These are phyloP conservation scores for Chymomyza caudatula DNA, from an alignment of 2,888 invertebrate species.

Conservation along the genomic window DNA sequence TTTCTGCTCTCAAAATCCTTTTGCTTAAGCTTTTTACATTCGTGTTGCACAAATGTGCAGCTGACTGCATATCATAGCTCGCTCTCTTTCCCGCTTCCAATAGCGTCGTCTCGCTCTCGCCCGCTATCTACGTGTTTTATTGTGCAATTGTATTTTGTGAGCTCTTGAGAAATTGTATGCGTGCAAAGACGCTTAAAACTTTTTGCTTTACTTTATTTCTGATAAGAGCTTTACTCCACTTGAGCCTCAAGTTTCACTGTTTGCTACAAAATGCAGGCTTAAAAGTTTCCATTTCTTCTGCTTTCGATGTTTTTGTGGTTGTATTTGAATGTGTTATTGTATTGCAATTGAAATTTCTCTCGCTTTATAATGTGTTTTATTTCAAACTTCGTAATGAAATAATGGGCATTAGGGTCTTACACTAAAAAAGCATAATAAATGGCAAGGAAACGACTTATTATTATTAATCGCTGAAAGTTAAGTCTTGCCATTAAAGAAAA, in stretches of 20 bases:
- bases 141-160: conserved; percentile 67
- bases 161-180: conserved; percentile 69
- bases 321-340: conserved; percentile 14
- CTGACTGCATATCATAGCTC: conserved; percentile 15
- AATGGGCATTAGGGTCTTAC: no score
- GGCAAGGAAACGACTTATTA: no score
- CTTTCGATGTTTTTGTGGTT: conserved; percentile 25
- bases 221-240: conserved; percentile 63
- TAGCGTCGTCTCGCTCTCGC: conserved; percentile 14
- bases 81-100: conserved; percentile 2
- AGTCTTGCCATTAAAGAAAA: no score
- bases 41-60: conserved; percentile 20
- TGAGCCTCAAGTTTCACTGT: conserved; percentile 43
- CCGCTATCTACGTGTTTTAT: conserved; percentile 35
- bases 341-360: conserved; percentile 25
- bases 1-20: conserved; percentile 48
- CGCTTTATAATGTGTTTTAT: conserved; percentile 3
- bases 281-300: conserved; percentile 46
- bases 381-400: background rate
- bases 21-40: conserved; percentile 58
- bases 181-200: conserved; percentile 67
- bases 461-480: no score
- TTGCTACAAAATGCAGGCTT: conserved; percentile 44
- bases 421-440: no score
- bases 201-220: conserved; percentile 44